A percentile compares a stretch with the other conserved stretches of the same genome.
These are phyloP conservation scores for Psittacus erithacus DNA, from an alignment of 2,113 vertebrate genomes.

Conservation along the genomic window DNA sequence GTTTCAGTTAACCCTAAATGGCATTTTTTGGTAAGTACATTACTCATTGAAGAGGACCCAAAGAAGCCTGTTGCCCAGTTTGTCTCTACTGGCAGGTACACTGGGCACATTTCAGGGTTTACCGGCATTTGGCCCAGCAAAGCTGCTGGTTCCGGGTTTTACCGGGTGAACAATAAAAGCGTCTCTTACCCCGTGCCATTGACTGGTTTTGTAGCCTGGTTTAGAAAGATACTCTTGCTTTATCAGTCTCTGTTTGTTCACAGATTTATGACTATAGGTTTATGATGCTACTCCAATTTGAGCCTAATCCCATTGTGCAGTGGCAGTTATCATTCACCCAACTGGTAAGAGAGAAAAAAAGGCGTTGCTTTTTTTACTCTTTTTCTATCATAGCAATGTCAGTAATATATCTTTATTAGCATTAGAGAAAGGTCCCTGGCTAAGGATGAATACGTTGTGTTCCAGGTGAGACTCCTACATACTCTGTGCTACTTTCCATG, in stretches of 20 bases:
- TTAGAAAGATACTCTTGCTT: background rate
- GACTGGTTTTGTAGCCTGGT: background rate
- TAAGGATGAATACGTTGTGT: background rate
- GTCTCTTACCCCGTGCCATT: background rate
- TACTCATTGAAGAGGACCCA: conserved; percentile 1
- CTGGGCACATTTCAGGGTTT: background rate
- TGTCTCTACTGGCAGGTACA: background rate
- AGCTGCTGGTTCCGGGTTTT: conserved; percentile 10
- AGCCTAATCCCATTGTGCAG: background rate
- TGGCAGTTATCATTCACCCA: background rate
- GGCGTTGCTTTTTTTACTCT: background rate
- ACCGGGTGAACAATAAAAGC: conserved; percentile 22
- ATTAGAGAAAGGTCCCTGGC: background rate
- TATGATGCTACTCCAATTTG: background rate
- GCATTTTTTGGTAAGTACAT: background rate
- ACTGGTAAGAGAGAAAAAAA: background rate
- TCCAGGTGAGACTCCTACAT: background rate
- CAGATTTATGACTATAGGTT: background rate
- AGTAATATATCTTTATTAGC: background rate
- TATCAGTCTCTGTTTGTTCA: background rate
- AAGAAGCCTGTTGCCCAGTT: background rate
- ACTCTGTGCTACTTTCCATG: background rate
- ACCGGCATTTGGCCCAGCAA: background rate
- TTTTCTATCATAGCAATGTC: background rate
- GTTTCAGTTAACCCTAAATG: background rate